These are phyloP conservation scores for Lamprologus sp. DNA, from an alignment of 2,113 vertebrate genomes.

Conservation along the genomic window DNA sequence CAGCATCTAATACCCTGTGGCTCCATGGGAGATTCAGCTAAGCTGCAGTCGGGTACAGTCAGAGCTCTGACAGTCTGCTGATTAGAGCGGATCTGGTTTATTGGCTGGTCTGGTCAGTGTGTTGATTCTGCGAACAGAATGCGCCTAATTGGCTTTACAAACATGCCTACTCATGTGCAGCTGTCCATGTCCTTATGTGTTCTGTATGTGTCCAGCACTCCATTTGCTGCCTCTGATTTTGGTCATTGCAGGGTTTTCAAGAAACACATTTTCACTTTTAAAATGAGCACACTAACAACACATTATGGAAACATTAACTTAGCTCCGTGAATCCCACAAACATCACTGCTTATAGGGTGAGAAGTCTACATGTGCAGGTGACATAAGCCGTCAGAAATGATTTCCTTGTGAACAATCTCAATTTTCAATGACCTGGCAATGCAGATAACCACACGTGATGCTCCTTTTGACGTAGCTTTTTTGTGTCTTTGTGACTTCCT, in stretches of 20 bases:
- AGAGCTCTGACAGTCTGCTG: background rate
- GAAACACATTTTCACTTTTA: background rate
- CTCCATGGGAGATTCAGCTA: background rate
- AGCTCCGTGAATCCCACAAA: background rate
- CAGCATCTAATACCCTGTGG: background rate
- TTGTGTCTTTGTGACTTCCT: background rate
- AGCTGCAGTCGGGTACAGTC: conserved; percentile 9
- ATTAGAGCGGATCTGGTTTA: background rate
- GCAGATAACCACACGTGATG: background rate
- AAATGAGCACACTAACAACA: background rate
- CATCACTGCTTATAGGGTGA: background rate
- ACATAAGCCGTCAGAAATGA: background rate
- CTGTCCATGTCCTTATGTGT: background rate
- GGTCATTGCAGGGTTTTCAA: background rate
- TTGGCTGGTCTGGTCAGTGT: background rate
- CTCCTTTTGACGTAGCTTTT: background rate
- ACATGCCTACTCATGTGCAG: background rate
- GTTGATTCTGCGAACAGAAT: background rate
- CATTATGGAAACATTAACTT: background rate
- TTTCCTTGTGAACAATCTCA: background rate
- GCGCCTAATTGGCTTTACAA: background rate
- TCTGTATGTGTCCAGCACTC: background rate
- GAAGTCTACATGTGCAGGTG: background rate
- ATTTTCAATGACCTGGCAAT: background rate
- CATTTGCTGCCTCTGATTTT: background rate